Evolutionary conservation across 2,113 vertebrate species (phyloP).

Genomic region (Syngnathoides biaculeatus): DNA sequence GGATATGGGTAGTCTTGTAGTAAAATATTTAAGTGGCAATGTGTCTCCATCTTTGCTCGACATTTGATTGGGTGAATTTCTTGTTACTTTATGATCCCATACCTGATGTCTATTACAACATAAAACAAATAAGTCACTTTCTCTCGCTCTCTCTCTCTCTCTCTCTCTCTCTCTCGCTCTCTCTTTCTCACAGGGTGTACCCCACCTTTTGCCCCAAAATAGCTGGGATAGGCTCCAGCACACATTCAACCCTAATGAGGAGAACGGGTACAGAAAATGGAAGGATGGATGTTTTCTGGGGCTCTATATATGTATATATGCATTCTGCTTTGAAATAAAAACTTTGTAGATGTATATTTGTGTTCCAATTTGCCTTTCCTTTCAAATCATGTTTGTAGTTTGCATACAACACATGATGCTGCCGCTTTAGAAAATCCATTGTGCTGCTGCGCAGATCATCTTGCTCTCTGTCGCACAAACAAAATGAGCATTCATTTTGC

Average conservation of each 20-base stretch:
- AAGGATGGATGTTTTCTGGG: too few species aligned
- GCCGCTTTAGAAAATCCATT: not conserved
- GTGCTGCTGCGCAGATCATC: not conserved
- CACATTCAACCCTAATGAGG: too few species aligned
- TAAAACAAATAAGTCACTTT: too few species aligned
- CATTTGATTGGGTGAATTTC: not conserved
- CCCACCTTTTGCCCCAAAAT: too few species aligned
- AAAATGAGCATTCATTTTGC: constrained; percentile 11
- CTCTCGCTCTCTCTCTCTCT: too few species aligned
- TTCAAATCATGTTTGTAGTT: not conserved
- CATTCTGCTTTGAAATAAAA: too few species aligned
- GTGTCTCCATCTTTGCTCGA: not conserved
- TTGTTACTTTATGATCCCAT: not conserved
- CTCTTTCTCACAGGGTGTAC: too few species aligned
- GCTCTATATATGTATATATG: too few species aligned
- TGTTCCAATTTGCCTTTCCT: not conserved
- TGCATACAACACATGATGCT: not conserved
- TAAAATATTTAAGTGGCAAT: not conserved
- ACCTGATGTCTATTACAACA: not conserved
- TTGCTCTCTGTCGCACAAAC: constrained; percentile 1
- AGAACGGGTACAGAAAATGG: too few species aligned
- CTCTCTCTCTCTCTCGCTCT: too few species aligned
- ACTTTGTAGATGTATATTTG: not conserved
- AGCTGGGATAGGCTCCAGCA: too few species aligned
- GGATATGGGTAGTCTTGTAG: not conserved